Evolutionary conservation across 2,113 vertebrate genomes (phyloP), one percentile per base, ranked within the genome.

Genomic region (Circaetus cinerascens): DNA sequence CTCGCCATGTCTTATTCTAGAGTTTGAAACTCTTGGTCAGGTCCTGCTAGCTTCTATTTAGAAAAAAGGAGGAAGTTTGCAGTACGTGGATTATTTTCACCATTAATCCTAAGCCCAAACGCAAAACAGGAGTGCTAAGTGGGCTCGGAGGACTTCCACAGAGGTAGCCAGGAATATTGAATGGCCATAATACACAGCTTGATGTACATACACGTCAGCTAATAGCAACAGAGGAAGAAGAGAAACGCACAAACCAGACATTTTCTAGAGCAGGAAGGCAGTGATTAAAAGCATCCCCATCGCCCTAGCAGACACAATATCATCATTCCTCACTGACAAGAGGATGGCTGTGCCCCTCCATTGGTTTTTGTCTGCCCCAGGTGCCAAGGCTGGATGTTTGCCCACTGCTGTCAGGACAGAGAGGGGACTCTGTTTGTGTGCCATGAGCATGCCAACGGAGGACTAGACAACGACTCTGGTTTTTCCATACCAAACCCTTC

Each of bases 301-400:
- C 4, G 1, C 51, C 36, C 23, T 71, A 32, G 36, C 56, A 95
- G 75, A 11, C 14, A 29, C 20, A 63, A 9, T 22, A 38, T 34
- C 30, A 5, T 72, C 20, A 15, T 36, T 92, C n/a, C 34, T 89
- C 51, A 8, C 38, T 10, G 78, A 12, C 34, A 26, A 0, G 2
- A 20, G 66, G 36, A 5, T 60, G 36, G 32, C 83, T 83, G 15
- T 60, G 36, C 43, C 18, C 15, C 40, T 43, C 62, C 10, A 0
- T 43, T 1, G 1, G 0, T n/a, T 63, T 48, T 79, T 1, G 1
- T 27, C 60, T 4, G 3, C 6, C 13, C 32, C 25, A 21, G 59
- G 50, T 20, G 5, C 48, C 2, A 9, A 13, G 30, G 43, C 16
- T 80, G 51, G 32, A 7, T 64, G 32, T 57, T 76, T 30, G 18